Percentiles rank a stretch among this genome's conserved stretches.
phyloP scores from a whole-genome alignment of 2,888 invertebrate genomes.

The Mimas tiliae region DNA sequence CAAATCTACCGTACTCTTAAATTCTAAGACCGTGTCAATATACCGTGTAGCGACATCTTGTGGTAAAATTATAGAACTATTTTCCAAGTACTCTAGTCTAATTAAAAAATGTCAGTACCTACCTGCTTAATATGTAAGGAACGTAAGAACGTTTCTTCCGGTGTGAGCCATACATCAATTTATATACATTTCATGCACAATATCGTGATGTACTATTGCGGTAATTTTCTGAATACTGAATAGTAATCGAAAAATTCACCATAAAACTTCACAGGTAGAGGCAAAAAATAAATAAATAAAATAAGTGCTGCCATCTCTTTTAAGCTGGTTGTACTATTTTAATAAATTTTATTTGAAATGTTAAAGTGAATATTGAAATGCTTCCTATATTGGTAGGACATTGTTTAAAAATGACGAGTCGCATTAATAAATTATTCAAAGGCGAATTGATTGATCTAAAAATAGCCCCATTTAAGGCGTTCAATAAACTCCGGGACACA shows the following conservation, averaged over 20 bases:
- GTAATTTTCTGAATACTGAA: neutral
- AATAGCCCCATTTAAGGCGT: conserved; percentile 70
- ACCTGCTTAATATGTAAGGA: neutral
- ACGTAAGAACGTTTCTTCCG: neutral
- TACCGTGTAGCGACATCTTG: neutral
- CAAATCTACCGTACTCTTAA: no score
- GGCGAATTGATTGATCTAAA: conserved; percentile 50
- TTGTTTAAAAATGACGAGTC: neutral
- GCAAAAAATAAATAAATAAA: neutral
- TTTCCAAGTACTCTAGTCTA: neutral
- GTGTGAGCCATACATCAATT: neutral
- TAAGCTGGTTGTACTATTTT: neutral
- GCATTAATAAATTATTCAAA: neutral
- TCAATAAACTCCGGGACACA: conserved; percentile 78
- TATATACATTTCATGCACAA: neutral
- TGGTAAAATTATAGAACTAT: neutral
- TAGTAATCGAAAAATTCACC: neutral
- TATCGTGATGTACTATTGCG: neutral
- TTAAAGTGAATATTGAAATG: no score
- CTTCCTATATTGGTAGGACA: neutral
- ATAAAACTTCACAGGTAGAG: neutral
- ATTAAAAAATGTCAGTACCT: neutral
- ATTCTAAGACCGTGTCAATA: no score
- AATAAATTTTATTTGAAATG: neutral
- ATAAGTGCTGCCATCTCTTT: conserved; percentile 26